These are phyloP conservation scores for Muscicapa comitata DNA, from an alignment of 2,797 vertebrate species.

Conservation along the genomic window DNA sequence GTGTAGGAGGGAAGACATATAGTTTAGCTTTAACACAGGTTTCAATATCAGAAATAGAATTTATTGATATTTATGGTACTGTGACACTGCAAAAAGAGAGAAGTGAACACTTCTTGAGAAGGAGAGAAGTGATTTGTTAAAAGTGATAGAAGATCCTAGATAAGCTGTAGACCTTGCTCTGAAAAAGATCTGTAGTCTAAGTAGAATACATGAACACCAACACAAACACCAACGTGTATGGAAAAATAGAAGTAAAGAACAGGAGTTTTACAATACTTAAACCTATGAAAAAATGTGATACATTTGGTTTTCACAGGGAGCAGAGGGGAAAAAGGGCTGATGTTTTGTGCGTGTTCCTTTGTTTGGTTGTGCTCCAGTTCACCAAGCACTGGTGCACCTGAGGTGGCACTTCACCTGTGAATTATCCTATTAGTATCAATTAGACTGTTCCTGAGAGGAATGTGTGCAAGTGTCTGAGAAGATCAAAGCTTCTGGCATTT, in stretches of 20 bases:
- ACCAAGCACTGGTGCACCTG: neutral
- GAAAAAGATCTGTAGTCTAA: neutral
- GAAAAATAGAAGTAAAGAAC: neutral
- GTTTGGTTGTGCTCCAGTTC: neutral
- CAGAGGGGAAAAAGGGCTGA: neutral
- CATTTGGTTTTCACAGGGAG: neutral
- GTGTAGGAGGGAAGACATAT: neutral
- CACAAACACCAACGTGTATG: neutral
- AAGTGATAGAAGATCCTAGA: neutral
- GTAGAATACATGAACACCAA: neutral
- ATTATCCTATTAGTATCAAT: neutral
- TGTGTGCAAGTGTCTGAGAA: neutral
- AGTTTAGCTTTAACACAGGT: neutral
- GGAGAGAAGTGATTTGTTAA: neutral
- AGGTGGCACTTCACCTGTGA: neutral
- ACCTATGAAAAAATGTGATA: neutral
- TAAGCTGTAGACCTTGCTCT: neutral
- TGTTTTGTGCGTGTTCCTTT: neutral
- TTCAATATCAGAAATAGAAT: conserved; percentile 24
- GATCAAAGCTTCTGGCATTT: neutral
- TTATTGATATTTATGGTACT: neutral
- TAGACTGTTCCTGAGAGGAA: neutral
- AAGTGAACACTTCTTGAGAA: neutral
- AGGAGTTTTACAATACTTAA: neutral
- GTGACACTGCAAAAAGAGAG: neutral